Evolutionary conservation across 2,888 invertebrate species (phyloP).

Genomic region (Taphrorychus bicolor): DNA sequence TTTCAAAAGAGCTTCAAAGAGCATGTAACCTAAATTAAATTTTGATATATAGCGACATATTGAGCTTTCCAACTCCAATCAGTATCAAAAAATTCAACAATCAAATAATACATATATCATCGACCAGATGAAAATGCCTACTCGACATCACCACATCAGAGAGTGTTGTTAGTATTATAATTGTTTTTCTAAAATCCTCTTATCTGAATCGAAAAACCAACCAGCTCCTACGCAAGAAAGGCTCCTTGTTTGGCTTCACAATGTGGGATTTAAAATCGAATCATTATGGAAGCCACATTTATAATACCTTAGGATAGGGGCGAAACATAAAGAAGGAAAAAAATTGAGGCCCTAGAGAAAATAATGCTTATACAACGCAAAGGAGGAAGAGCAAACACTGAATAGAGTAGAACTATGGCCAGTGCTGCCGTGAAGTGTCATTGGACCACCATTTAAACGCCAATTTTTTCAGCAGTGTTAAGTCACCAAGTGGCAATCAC

Average conservation of each 20-base stretch:
- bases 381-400: conserved; percentile 36
- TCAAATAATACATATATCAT: too few relatives aligned
- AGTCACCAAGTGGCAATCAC: too few relatives aligned
- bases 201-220: background rate
- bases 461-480: too few relatives aligned
- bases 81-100: too few relatives aligned
- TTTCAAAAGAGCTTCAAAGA: too few relatives aligned
- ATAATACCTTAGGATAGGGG: conserved; percentile 39
- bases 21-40: too few relatives aligned
- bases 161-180: background rate
- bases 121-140: too few relatives aligned
- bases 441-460: too few relatives aligned
- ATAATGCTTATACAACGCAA: conserved; percentile 26
- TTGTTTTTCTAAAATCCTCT: background rate
- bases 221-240: background rate
- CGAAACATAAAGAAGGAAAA: conserved; percentile 29
- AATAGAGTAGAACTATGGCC: conserved; percentile 23
- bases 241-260: conserved; percentile 25
- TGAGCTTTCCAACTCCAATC: too few relatives aligned
- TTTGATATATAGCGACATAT: too few relatives aligned
- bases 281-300: conserved; percentile 38
- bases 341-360: conserved; percentile 31
- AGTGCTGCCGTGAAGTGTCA: background rate
- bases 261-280: conserved; percentile 34
- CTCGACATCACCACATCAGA: too few relatives aligned